These are phyloP conservation scores for Ophioninae sp. DNA, from an alignment of 2,888 invertebrate species.

Conservation along the genomic window DNA sequence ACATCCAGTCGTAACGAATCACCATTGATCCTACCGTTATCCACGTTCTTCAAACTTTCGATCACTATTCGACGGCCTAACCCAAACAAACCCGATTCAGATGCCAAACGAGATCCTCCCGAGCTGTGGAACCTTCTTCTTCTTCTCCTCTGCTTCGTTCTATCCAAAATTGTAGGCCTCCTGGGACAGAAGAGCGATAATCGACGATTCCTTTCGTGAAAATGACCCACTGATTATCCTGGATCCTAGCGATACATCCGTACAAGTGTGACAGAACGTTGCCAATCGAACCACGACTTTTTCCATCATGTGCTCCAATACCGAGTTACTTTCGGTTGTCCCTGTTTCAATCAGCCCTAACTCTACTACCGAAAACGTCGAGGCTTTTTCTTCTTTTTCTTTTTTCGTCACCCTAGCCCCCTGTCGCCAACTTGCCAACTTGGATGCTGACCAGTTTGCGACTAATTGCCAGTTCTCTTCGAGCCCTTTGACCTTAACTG, in stretches of 20 bases:
- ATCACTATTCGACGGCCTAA: not conserved
- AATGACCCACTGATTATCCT: slow-evolving; percentile 16
- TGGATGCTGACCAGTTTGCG: not conserved
- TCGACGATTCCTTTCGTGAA: slow-evolving; percentile 26
- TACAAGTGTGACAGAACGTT: slow-evolving; percentile 38
- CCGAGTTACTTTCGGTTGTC: slow-evolving; percentile 38
- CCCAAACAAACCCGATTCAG: no score
- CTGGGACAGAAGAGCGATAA: slow-evolving; percentile 29
- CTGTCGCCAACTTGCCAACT: not conserved
- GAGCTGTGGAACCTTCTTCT: not conserved
- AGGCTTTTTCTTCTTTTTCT: not conserved
- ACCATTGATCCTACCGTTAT: slow-evolving; percentile 19
- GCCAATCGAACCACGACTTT: slow-evolving; percentile 50
- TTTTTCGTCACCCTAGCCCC: not conserved
- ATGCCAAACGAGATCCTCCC: slow-evolving; percentile 18
- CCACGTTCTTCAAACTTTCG: not conserved
- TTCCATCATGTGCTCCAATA: slow-evolving; percentile 57
- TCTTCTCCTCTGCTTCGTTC: not conserved
- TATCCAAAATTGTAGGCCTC: slow-evolving; percentile 54
- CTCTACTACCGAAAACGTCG: not conserved
- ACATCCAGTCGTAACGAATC: slow-evolving; percentile 24
- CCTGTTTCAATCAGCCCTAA: slow-evolving; percentile 30
- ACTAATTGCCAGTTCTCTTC: not conserved
- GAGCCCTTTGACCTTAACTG: not conserved
- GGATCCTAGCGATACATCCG: slow-evolving; percentile 10